phyloP scores from a whole-genome alignment of 2,113 vertebrate genomes.

The Neotragus pygmaeus region DNA sequence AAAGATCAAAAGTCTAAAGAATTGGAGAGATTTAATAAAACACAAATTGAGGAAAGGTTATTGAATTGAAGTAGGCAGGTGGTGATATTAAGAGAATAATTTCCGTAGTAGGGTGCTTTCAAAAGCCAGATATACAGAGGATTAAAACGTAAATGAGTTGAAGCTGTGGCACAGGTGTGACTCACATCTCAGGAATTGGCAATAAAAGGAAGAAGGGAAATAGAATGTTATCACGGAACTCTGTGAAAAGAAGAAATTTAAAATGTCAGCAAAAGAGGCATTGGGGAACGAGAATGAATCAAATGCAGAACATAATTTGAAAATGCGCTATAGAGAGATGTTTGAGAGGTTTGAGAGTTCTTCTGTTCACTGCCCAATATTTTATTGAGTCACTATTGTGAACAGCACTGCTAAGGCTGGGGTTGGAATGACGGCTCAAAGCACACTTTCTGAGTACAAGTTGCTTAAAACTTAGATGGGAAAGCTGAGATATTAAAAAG shows the following conservation, averaged over 20 bases:
- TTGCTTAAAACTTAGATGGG: not conserved
- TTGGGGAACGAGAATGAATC: not conserved
- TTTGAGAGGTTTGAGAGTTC: not conserved
- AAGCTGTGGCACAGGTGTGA: not conserved
- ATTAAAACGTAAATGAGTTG: slow-evolving; percentile 44
- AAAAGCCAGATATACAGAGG: not conserved
- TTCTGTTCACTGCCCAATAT: not conserved
- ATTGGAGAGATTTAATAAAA: slow-evolving; percentile 48
- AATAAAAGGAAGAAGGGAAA: not conserved
- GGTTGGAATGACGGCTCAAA: not conserved
- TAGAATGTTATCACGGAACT: not conserved
- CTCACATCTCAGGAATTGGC: not conserved
- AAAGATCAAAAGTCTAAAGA: slow-evolving; percentile 45
- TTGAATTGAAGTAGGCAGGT: slow-evolving; percentile 52
- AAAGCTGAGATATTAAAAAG: not conserved
- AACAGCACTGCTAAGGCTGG: not conserved
- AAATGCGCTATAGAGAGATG: not conserved
- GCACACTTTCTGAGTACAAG: not conserved
- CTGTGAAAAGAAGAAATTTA: not conserved
- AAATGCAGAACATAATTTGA: not conserved
- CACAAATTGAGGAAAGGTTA: slow-evolving; percentile 46
- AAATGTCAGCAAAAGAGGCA: not conserved
- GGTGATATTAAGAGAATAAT: slow-evolving; percentile 56
- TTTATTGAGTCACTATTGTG: not conserved
- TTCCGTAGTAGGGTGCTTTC: not conserved